phyloP scores from a whole-genome alignment of 2,797 vertebrate genomes.

The Enteromius unitaeniatus region DNA sequence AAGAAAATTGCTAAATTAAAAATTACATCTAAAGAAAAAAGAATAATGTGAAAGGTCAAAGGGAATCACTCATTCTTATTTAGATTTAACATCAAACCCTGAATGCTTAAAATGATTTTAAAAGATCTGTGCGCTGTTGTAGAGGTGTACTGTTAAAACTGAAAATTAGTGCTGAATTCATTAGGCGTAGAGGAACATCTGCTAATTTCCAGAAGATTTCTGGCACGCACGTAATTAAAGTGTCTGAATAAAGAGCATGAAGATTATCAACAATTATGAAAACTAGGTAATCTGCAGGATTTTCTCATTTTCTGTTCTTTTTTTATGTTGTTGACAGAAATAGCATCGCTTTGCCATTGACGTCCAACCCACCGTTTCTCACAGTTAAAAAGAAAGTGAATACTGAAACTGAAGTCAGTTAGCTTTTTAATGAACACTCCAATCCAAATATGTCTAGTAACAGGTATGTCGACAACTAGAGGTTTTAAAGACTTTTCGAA shows the following conservation, averaged over 20 bases:
- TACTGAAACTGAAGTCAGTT: background rate
- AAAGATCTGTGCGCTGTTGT: background rate
- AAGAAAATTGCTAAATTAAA: background rate
- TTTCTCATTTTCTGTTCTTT: background rate
- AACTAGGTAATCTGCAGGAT: conserved; percentile 6
- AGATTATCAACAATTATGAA: conserved; percentile 23
- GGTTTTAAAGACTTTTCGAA: conserved; percentile 12
- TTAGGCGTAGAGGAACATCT: conserved; percentile 12
- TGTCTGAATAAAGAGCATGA: conserved; percentile 25
- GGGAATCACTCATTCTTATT: background rate
- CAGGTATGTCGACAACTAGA: conserved; percentile 31
- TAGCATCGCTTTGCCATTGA: background rate
- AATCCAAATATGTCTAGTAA: conserved; percentile 17
- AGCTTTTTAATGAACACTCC: conserved; percentile 30
- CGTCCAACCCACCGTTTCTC: background rate
- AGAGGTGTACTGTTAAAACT: background rate
- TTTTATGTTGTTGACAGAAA: conserved; percentile 7
- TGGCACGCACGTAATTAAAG: background rate
- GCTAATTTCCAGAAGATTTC: conserved; percentile 9
- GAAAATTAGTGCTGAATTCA: background rate
- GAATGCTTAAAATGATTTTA: background rate
- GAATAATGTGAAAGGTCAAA: background rate
- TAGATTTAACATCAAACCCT: background rate
- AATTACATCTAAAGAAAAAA: background rate
- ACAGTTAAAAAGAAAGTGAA: background rate